Conservation (phyloP, 2,797 vertebrate species). For the Macroramphosus scolopax region DNA sequence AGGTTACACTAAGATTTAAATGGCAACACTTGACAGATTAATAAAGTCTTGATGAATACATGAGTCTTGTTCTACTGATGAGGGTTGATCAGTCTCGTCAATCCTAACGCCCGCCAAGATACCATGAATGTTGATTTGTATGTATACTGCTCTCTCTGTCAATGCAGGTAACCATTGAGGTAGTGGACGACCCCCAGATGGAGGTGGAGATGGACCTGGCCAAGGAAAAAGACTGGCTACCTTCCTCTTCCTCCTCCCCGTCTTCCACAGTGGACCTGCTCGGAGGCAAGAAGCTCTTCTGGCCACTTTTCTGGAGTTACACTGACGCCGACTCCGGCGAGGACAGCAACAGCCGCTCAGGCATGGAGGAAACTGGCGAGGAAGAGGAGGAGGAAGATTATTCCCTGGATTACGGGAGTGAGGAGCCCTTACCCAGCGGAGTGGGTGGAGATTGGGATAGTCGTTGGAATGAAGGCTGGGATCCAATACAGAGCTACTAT, state of each 20-base stretch:
- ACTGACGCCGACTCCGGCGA: constrained; percentile 77
- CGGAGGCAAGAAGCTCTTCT: constrained; percentile 86
- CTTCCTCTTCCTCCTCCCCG: constrained; percentile 68
- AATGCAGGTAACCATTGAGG: constrained; percentile 87
- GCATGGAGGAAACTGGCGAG: constrained; percentile 71
- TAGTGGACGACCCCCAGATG: constrained; percentile 86
- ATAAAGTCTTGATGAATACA: too few relatives aligned
- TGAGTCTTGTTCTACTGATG: too few relatives aligned
- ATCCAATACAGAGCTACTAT: constrained; percentile 80
- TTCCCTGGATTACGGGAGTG: constrained; percentile 82
- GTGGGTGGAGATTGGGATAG: constrained; percentile 81
- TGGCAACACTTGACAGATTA: too few relatives aligned
- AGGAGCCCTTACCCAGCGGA: constrained; percentile 83
- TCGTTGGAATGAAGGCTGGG: constrained; percentile 84
- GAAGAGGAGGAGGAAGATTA: constrained; percentile 81
- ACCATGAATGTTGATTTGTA: neutral
- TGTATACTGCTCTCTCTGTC: neutral
- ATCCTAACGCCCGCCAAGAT: too few relatives aligned
- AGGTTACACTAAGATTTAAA: too few relatives aligned
- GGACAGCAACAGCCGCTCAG: constrained; percentile 70
- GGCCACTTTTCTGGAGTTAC: constrained; percentile 92
- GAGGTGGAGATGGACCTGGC: constrained; percentile 89
- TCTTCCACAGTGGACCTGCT: constrained; percentile 81
- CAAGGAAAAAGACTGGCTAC: constrained; percentile 83
- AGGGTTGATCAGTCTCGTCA: too few relatives aligned